These are phyloP conservation scores for Pitta sordida DNA, from an alignment of 2,113 vertebrate species.

Conservation along the genomic window DNA sequence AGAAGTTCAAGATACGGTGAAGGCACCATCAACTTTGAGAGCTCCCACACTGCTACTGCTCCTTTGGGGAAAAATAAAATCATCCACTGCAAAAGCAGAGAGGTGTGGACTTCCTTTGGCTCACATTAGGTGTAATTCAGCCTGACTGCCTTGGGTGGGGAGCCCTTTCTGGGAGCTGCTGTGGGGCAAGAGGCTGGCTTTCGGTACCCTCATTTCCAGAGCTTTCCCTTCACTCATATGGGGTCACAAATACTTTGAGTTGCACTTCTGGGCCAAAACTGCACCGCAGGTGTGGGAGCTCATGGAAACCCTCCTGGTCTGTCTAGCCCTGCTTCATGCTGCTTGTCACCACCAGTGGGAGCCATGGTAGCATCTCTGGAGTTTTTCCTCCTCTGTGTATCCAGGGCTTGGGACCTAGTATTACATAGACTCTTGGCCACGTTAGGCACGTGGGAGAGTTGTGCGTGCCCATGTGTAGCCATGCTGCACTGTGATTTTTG, in stretches of 20 bases:
- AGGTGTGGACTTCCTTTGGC: neutral
- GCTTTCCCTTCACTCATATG: neutral
- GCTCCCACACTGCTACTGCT: neutral
- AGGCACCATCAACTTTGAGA: neutral
- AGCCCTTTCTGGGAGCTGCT: neutral
- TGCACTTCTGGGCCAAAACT: neutral
- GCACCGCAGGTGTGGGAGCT: neutral
- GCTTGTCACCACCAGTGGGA: neutral
- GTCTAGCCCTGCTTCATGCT: neutral
- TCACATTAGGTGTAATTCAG: neutral
- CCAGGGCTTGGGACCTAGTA: neutral
- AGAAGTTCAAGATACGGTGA: neutral
- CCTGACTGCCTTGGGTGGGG: neutral
- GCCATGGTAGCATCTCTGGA: neutral
- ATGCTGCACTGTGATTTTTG: neutral
- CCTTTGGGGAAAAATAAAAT: neutral
- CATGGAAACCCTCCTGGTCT: neutral
- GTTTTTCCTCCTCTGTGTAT: neutral
- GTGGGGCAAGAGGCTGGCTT: neutral
- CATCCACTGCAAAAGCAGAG: neutral
- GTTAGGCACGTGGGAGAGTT: neutral
- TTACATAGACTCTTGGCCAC: neutral
- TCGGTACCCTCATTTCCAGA: neutral
- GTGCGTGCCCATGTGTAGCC: rapidly evolving
- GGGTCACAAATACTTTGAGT: neutral